A percentile compares a stretch with the other conserved stretches of the same genome.
Conservation (phyloP, 2,888 invertebrate genomes). For the Meiosimyza decipiens region DNA sequence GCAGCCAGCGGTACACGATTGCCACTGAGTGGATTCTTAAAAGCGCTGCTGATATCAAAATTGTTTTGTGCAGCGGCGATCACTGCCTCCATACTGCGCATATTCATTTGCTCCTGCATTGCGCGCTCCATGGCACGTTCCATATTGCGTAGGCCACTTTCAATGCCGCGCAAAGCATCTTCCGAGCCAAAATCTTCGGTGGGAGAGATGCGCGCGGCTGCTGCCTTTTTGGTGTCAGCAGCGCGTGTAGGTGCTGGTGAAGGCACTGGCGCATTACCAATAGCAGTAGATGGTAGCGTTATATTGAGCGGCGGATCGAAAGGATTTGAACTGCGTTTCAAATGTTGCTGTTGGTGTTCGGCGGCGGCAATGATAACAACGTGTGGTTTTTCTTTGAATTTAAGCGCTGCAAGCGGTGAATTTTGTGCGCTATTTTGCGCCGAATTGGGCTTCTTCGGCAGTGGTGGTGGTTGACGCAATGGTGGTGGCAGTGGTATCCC, state of each 20-base stretch:
- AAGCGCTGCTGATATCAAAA: slow-evolving; percentile 58
- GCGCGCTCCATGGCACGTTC: slow-evolving; percentile 62
- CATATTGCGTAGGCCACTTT: slow-evolving; percentile 67
- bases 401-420: slow-evolving; percentile 59
- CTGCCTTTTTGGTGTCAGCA: slow-evolving; percentile 28
- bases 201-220: slow-evolving; percentile 54
- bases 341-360: slow-evolving; percentile 54
- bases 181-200: slow-evolving; percentile 67
- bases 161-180: slow-evolving; percentile 66
- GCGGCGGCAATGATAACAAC: slow-evolving; percentile 36
- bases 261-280: slow-evolving; percentile 50
- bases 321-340: slow-evolving; percentile 61
- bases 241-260: slow-evolving; percentile 61
- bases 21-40: slow-evolving; percentile 51
- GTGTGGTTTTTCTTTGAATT: slow-evolving; percentile 62
- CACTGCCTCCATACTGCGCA: slow-evolving; percentile 62
- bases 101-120: slow-evolving; percentile 65
- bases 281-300: background rate
- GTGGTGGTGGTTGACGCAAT: slow-evolving; percentile 63
- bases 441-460: slow-evolving; percentile 63
- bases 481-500: slow-evolving; percentile 59
- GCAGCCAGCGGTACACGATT: slow-evolving; percentile 53
- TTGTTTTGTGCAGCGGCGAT: slow-evolving; percentile 53
- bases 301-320: slow-evolving; percentile 57
- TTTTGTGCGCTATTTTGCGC: slow-evolving; percentile 63